These are phyloP conservation scores for Meleagris gallopavo DNA, from an alignment of 2,113 vertebrate genomes.

Conservation along the genomic window DNA sequence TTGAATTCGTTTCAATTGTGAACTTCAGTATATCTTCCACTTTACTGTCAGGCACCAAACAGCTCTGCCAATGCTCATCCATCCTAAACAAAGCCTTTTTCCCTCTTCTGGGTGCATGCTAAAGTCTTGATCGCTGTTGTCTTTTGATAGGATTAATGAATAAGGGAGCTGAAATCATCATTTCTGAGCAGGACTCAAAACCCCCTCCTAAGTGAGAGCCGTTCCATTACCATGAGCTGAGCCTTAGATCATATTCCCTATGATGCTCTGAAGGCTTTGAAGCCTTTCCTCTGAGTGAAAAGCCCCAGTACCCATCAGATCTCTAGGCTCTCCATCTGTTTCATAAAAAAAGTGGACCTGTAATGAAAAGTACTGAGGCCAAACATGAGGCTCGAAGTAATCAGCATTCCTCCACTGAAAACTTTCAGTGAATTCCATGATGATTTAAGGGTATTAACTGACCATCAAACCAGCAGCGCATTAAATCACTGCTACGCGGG, in stretches of 20 bases:
- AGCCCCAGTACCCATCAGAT: neutral
- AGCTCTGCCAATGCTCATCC: neutral
- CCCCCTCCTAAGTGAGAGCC: neutral
- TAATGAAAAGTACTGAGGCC: neutral
- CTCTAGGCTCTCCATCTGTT: neutral
- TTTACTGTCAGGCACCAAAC: neutral
- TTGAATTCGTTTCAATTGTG: neutral
- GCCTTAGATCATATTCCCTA: neutral
- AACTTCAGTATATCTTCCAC: neutral
- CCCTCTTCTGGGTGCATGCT: neutral
- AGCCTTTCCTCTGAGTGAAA: neutral
- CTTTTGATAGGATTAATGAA: neutral
- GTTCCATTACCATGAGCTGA: neutral
- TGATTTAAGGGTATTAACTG: neutral
- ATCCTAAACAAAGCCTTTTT: neutral
- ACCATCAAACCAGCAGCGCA: fast-evolving
- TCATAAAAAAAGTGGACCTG: neutral
- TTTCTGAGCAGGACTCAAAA: neutral
- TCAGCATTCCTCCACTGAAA: neutral
- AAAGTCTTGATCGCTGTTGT: neutral
- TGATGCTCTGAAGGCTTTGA: neutral
- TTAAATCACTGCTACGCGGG: neutral
- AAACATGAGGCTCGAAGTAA: neutral
- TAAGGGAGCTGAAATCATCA: neutral
- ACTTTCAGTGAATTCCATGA: neutral